Percentiles rank a stretch among this genome's conserved stretches.
Conservation (phyloP, 2,113 vertebrate genomes). For the Oceanites oceanicus region DNA sequence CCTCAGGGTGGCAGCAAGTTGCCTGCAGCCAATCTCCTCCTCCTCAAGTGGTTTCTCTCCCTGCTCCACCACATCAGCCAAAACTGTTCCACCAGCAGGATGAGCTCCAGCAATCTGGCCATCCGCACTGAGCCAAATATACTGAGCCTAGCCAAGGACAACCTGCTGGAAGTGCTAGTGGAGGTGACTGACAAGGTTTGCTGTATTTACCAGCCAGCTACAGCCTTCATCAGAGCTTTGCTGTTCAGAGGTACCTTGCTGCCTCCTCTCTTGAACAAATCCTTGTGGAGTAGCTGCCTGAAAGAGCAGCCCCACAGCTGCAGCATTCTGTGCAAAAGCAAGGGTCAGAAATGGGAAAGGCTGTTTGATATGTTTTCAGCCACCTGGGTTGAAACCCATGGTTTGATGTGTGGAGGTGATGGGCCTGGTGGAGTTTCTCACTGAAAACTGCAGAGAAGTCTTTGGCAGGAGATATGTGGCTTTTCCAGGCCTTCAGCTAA, state of each 20-base stretch:
- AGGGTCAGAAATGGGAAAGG: not conserved
- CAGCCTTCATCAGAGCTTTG: not conserved
- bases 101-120: slow-evolving; percentile 83
- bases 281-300: not conserved
- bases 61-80: slow-evolving; percentile 80
- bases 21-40: slow-evolving; percentile 73
- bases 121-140: slow-evolving; percentile 84
- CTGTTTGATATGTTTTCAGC: not conserved
- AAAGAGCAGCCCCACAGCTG: not conserved
- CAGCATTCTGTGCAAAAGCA: not conserved
- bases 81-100: slow-evolving; percentile 76
- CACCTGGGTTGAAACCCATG: not conserved
- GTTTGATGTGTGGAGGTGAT: slow-evolving; percentile 71
- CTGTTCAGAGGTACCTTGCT: not conserved
- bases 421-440: slow-evolving; percentile 82
- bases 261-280: not conserved
- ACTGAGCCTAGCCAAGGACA: slow-evolving; percentile 68
- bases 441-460: slow-evolving; percentile 79
- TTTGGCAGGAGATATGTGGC: slow-evolving; percentile 77
- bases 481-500: slow-evolving; percentile 73
- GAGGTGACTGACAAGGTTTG: slow-evolving; percentile 72
- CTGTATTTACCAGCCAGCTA: not conserved
- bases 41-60: slow-evolving; percentile 79
- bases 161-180: slow-evolving; percentile 64
- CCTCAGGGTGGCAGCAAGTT: slow-evolving; percentile 73